Percentiles rank a stretch among this genome's conserved stretches.
These are phyloP conservation scores for Aleiodes leptofemur DNA, from an alignment of 2,888 invertebrate genomes.

Conservation along the genomic window DNA sequence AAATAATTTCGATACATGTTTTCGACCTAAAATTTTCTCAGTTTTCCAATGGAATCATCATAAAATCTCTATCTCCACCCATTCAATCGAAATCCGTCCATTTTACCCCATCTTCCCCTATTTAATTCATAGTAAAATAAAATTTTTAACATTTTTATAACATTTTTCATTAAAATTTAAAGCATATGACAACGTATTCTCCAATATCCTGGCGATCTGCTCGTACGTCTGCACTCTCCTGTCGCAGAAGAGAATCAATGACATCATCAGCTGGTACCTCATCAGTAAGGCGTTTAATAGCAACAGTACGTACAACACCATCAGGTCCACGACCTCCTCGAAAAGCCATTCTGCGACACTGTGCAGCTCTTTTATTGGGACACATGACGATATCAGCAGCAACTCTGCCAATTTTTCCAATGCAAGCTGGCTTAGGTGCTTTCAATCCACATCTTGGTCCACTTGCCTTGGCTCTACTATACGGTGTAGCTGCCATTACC, in stretches of 20 bases:
- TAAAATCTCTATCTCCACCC: background rate
- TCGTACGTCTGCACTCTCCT: constrained; percentile 74
- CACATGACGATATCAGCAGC: constrained; percentile 82
- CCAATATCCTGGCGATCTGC: constrained; percentile 78
- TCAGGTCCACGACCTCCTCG: constrained; percentile 70
- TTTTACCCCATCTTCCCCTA: too few relatives aligned
- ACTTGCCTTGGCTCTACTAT: constrained; percentile 69
- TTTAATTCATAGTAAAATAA: too few relatives aligned
- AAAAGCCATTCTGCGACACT: constrained; percentile 70
- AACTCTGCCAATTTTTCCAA: constrained; percentile 79
- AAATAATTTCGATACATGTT: too few relatives aligned
- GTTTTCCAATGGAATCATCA: too few relatives aligned
- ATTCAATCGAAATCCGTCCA: background rate
- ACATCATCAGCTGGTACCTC: constrained; percentile 78
- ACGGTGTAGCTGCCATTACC: constrained; percentile 64
- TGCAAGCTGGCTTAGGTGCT: constrained; percentile 76
- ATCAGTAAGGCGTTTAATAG: constrained; percentile 85
- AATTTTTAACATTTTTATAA: background rate
- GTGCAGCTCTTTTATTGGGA: constrained; percentile 75
- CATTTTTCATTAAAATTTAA: constrained; percentile 36
- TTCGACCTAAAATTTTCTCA: too few relatives aligned
- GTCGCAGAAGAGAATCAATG: constrained; percentile 76
- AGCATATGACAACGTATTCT: constrained; percentile 79
- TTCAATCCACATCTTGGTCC: constrained; percentile 76
- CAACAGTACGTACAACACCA: constrained; percentile 73